phyloP scores from a whole-genome alignment of 2,113 vertebrate species.

The Elgaria multicarinata region DNA sequence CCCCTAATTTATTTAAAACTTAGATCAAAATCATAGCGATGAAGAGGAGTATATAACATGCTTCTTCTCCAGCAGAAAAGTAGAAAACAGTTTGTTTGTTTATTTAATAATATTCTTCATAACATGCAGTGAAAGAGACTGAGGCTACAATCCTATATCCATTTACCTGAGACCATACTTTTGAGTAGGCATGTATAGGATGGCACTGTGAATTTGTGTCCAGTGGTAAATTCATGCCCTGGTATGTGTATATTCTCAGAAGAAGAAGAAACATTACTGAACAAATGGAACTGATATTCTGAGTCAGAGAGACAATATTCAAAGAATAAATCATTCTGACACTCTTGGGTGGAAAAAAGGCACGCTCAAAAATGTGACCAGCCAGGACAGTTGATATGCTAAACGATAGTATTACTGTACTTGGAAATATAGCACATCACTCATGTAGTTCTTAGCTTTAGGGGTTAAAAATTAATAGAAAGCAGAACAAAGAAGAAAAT shows the following conservation, averaged over 20 bases:
- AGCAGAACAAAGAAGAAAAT: background rate
- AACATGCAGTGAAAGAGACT: background rate
- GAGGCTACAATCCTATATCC: background rate
- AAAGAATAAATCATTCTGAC: background rate
- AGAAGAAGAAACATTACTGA: background rate
- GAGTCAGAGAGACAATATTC: background rate
- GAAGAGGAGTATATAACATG: background rate
- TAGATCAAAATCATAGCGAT: background rate
- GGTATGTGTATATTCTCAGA: background rate
- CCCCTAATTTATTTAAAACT: background rate
- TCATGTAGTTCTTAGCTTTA: background rate
- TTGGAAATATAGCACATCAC: background rate
- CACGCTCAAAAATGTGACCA: slow-evolving; percentile 1
- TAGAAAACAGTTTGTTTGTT: background rate
- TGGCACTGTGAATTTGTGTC: background rate
- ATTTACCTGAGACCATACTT: background rate
- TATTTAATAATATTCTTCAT: background rate
- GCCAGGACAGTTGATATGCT: background rate
- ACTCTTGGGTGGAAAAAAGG: background rate
- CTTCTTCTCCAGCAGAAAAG: background rate
- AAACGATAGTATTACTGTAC: too few species aligned
- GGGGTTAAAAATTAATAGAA: background rate
- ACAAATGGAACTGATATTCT: background rate
- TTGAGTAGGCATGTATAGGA: background rate
- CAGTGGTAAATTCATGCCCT: background rate